Evolutionary conservation across 2,797 vertebrate genomes (phyloP), one percentile per base, ranked within the genome.

Genomic region (Thalassophryne amazonica): DNA sequence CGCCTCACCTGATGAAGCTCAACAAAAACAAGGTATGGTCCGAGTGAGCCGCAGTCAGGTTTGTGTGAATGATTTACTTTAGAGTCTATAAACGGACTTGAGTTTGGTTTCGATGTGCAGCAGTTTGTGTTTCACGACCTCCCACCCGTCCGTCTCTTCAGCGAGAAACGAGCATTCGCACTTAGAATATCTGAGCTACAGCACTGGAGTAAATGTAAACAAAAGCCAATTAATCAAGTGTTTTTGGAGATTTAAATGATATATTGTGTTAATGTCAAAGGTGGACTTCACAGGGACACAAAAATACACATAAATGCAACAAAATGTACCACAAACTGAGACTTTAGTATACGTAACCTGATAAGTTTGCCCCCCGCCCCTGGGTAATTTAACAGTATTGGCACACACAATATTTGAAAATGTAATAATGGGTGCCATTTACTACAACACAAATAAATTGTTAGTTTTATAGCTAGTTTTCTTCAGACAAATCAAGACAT

Each of bases 1-100:
- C 83, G 7, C 78, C 80, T 19, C 72, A 86, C 65, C 85, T 71
- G 76, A 89, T 88, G 84, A 91, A 91, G 85, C 77, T 89, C 73
- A 89, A 66, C 85, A 89, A 69, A 73, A 90, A 54, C 50, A 90
- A 92, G 91, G 91, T 91, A 88, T 69, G 60, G 67, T 69, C n/a
- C 41, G 19, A 65, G 36, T 34, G 32, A 59, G 51, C 23, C 34
- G 22, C 31, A 33, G 16, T 11, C 36, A 14, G 23, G n/a, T 34
- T 78, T 36, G 36, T 35, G 34, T 3, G 4, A 58, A 23, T 15
- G 19, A 14, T 58, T 69, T 34, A 56, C 35, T 73, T 67, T 53
- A 10, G 45, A 24, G 40, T 81, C 76, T 78, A 78, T 76, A 73
- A 81, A 73, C 69, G 67, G 75, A 58, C 69, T 35, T 63, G 33